Percentiles rank a stretch among this genome's conserved stretches.
Evolutionary conservation across 2,113 vertebrate genomes (phyloP).

Genomic region (Romanogobio albipinnatus): DNA sequence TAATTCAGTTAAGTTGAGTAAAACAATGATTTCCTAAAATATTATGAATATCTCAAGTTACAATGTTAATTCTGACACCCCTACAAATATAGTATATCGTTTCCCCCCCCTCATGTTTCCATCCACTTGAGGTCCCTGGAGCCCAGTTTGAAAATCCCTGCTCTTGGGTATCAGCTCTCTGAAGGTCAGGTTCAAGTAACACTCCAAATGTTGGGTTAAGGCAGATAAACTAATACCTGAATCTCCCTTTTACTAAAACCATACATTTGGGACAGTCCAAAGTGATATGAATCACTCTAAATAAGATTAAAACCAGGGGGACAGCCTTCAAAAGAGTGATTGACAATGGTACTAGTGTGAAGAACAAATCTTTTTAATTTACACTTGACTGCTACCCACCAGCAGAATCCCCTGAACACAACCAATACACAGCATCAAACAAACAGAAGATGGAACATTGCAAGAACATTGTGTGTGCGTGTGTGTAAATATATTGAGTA

Average conservation of each 20-base stretch:
- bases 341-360: background rate
- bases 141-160: background rate
- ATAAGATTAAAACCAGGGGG: background rate
- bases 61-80: background rate
- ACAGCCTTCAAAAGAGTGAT: background rate
- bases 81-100: background rate
- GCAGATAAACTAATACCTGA: background rate
- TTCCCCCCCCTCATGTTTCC: background rate
- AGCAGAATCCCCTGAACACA: background rate
- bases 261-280: background rate
- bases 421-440: background rate
- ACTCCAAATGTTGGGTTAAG: background rate
- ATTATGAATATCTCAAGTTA: background rate
- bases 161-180: background rate
- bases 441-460: background rate
- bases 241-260: background rate
- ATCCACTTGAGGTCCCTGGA: background rate
- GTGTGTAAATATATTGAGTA: conserved; percentile 10
- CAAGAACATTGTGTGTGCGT: background rate
- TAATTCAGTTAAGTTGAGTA: background rate
- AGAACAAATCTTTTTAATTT: background rate
- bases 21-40: background rate
- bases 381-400: background rate
- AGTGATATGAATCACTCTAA: background rate
- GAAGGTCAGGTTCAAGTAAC: background rate